Percentiles rank a stretch among this genome's conserved stretches.
These are phyloP conservation scores for Chydorus sphaericus DNA, from an alignment of 2,888 invertebrate genomes.

Conservation along the genomic window DNA sequence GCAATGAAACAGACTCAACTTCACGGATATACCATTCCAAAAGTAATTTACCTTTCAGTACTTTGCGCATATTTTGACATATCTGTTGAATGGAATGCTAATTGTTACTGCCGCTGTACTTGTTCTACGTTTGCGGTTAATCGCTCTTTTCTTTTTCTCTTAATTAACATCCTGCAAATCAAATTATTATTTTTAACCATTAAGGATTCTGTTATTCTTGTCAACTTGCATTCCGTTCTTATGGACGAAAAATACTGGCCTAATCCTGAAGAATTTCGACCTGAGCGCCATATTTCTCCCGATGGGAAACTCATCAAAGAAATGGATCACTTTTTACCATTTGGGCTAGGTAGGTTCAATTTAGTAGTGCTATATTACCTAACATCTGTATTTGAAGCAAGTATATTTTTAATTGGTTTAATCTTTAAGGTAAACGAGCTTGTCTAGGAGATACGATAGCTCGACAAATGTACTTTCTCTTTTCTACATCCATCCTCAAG, in stretches of 20 bases:
- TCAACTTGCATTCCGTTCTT: conserved; percentile 20
- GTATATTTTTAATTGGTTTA: too few species aligned
- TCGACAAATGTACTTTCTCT: too few species aligned
- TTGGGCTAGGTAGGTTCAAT: too few species aligned
- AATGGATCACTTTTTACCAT: conserved; percentile 20
- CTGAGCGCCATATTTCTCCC: conserved; percentile 21
- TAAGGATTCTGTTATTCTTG: conserved; percentile 18
- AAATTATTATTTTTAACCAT: background rate
- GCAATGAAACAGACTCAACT: conserved; percentile 38
- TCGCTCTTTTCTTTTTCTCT: background rate
- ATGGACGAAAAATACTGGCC: conserved; percentile 21
- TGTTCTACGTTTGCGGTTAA: conserved; percentile 20
- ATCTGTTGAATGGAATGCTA: too few species aligned
- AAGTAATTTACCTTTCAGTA: conserved; percentile 21
- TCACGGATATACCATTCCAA: conserved; percentile 39
- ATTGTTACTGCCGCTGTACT: background rate
- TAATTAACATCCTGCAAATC: background rate
- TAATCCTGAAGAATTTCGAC: conserved; percentile 22
- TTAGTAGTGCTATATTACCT: too few species aligned
- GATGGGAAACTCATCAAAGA: conserved; percentile 20
- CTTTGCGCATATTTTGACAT: background rate
- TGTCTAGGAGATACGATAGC: too few species aligned
- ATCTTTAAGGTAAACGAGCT: too few species aligned
- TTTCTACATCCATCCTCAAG: too few species aligned
- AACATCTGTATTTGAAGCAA: too few species aligned